Evolutionary conservation across 2,797 vertebrate species (phyloP), one percentile per base, ranked within the genome.

Genomic region (Todus mexicanus): DNA sequence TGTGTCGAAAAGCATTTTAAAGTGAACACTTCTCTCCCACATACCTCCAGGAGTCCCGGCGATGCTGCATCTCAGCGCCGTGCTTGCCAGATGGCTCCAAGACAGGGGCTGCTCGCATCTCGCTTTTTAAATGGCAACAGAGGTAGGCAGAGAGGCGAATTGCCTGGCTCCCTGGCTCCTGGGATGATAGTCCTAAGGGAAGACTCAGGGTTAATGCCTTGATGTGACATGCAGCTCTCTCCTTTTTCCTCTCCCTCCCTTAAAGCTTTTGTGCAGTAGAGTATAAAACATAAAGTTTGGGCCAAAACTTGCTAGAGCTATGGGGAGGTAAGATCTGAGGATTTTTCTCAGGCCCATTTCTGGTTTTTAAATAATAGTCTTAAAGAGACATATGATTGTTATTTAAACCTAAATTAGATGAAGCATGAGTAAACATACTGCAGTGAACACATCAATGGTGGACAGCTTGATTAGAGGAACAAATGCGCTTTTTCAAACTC

Each of bases 401-500:
- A 84, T 91, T 92, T 87, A 85, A 77, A 87, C 42, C 74, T 83
- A 68, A 88, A 91, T 70, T 54, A 85, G 66, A 50, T 9, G 11
- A 76, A 90, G 82, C 48, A 26, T 50, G 66, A 84, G n/a, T 90
- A 93, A 92, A 91, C 76, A 81, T 64, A 63, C 50, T 35, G 75
- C 1, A 11, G 81, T 38, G 56, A 87, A 40, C 68, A 54, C 66
- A 77, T 45, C 42, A 71, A 27, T 63, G 59, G 64, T 86, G 56
- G 78, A 92, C 85, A 64, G 50, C 61, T 48, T 51, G 43, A 78
- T 93, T 69, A 85, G 80, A 89, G 83, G 66, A 95, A 90, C 73
- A 86, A 94, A 78, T 3, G 5, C 60, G 73, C 56, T 95, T 90
- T 89, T 90, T 76, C 64, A 79, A 70, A 86, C 35, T 76, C 42